Conservation (phyloP, 1,140 invertebrate genomes). For the Atopsyche davidsoni region DNA sequence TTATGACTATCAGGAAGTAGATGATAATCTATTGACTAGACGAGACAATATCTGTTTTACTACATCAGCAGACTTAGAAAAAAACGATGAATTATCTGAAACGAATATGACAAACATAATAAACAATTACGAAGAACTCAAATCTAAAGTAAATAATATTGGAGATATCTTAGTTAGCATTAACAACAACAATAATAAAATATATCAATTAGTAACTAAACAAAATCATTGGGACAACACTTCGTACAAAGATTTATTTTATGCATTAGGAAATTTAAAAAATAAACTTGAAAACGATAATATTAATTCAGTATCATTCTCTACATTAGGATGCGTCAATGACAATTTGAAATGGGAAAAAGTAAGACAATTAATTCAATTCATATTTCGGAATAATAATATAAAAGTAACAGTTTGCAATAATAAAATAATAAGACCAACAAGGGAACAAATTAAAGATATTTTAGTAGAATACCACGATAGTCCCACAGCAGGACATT, state of each 20-base stretch:
- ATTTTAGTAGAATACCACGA: too few relatives aligned
- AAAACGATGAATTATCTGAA: background rate
- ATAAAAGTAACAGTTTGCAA: conserved; percentile 23
- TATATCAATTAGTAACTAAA: conserved; percentile 19
- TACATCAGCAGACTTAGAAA: conserved; percentile 10
- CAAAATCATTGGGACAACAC: conserved; percentile 21
- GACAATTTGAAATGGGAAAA: conserved; percentile 25
- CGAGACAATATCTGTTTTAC: conserved; percentile 11
- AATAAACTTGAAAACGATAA: conserved; percentile 14
- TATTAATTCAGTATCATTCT: conserved; percentile 15
- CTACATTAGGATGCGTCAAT: conserved; percentile 4
- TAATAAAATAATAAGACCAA: conserved; percentile 19
- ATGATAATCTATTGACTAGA: background rate
- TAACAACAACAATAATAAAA: background rate
- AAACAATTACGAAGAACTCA: too few relatives aligned
- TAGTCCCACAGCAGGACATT: too few relatives aligned
- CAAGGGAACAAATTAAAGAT: background rate
- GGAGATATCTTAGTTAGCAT: background rate
- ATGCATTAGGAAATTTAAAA: conserved; percentile 17
- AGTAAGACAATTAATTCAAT: conserved; percentile 22
- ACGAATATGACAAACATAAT: too few relatives aligned
- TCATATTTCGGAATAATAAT: conserved; percentile 18
- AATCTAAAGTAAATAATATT: background rate
- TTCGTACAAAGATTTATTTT: conserved; percentile 21
- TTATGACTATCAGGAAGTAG: conserved; percentile 6